These are phyloP conservation scores for Paradoxurus hermaphroditus DNA, from an alignment of 2,113 vertebrate genomes.

Conservation along the genomic window DNA sequence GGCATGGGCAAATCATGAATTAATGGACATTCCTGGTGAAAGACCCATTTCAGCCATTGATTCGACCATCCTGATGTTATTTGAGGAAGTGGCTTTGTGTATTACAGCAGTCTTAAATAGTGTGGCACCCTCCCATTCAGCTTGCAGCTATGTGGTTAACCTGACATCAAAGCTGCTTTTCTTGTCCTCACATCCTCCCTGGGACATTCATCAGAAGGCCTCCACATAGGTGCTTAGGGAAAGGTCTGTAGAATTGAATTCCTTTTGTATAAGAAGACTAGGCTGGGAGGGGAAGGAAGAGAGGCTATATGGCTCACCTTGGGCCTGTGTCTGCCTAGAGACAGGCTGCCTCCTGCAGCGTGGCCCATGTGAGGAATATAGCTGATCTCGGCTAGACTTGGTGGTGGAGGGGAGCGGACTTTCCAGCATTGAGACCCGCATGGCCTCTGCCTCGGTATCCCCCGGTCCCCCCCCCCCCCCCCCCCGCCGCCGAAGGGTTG, in stretches of 20 bases:
- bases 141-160: not conserved
- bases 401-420: not conserved
- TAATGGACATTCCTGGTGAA: not conserved
- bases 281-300: not conserved
- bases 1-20: not conserved
- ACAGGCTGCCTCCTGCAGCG: not conserved
- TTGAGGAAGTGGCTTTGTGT: not conserved
- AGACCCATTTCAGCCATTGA: not conserved
- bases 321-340: not conserved
- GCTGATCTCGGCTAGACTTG: not conserved
- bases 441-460: not conserved
- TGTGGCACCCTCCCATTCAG: not conserved
- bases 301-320: fast-evolving
- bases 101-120: not conserved
- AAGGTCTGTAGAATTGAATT: not conserved
- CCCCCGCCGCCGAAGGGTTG: too few species aligned
- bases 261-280: not conserved
- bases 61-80: not conserved
- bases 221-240: not conserved
- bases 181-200: not conserved
- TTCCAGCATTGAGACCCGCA: not conserved
- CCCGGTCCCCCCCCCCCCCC: too few species aligned
- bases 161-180: not conserved
- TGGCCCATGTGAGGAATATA: not conserved
- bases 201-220: not conserved